phyloP scores from a whole-genome alignment of 1,140 invertebrate genomes.

The Philotrypesis tridentata region DNA sequence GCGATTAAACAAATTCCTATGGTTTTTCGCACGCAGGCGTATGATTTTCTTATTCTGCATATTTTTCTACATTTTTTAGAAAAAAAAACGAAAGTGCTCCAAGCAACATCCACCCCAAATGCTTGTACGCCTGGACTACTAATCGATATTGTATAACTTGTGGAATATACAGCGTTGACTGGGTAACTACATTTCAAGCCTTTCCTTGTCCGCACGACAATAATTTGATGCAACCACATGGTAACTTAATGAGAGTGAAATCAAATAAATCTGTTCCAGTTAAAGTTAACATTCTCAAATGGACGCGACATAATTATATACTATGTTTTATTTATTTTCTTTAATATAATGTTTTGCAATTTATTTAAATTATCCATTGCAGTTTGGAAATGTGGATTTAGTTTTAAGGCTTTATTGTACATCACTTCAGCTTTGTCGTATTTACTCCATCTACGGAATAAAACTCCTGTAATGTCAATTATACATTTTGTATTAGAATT shows the following conservation, averaged over 20 bases:
- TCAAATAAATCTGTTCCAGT: neutral
- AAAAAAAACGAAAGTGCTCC: too few relatives aligned
- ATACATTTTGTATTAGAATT: conserved; percentile 10
- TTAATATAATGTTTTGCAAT: conserved; percentile 48
- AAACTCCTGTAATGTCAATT: conserved; percentile 80
- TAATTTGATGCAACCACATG: conserved; percentile 41
- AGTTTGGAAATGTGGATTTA: conserved; percentile 81
- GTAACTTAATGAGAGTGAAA: neutral
- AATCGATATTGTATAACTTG: conserved; percentile 76
- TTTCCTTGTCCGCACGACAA: conserved; percentile 65
- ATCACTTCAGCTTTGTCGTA: conserved; percentile 81
- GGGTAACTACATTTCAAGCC: conserved; percentile 75
- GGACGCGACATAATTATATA: neutral
- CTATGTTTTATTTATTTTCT: neutral
- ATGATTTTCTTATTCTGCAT: too few relatives aligned
- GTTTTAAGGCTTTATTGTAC: conserved; percentile 83
- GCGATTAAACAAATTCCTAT: too few relatives aligned
- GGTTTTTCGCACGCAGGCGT: too few relatives aligned
- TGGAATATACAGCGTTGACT: conserved; percentile 72
- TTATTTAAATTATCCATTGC: conserved; percentile 80
- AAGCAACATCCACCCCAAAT: too few relatives aligned
- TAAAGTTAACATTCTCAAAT: neutral
- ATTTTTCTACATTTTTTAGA: too few relatives aligned
- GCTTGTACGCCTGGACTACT: too few relatives aligned
- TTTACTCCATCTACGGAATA: conserved; percentile 95